Evolutionary conservation across 2,113 vertebrate genomes (phyloP).

Genomic region (Columba janthina): DNA sequence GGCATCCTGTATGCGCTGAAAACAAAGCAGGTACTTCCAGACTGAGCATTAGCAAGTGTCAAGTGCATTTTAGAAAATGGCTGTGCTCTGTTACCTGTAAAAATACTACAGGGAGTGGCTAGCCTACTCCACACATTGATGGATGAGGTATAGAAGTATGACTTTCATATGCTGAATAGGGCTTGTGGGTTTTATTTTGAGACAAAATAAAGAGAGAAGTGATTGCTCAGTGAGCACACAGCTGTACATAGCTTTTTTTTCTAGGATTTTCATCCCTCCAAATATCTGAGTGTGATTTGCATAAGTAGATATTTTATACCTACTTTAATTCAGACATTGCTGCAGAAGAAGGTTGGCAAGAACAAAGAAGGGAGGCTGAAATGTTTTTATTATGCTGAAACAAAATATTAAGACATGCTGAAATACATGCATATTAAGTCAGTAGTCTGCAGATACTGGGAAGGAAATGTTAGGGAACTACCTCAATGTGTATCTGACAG

Average conservation of each 20-base stretch:
- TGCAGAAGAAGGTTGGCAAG: background rate
- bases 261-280: background rate
- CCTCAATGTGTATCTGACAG: background rate
- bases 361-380: background rate
- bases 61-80: background rate
- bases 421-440: background rate
- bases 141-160: slow-evolving; percentile 28
- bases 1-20: background rate
- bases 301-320: slow-evolving; percentile 44
- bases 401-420: slow-evolving; percentile 33
- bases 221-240: background rate
- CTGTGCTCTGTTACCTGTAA: background rate
- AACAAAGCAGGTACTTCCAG: background rate
- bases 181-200: slow-evolving; percentile 40
- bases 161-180: slow-evolving; percentile 17
- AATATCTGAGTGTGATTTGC: slow-evolving; percentile 47
- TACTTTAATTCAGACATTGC: slow-evolving; percentile 33
- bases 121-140: background rate
- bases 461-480: slow-evolving; percentile 1
- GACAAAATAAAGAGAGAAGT: slow-evolving; percentile 1
- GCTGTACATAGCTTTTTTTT: background rate
- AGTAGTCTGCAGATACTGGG: background rate
- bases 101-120: background rate
- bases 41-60: background rate
- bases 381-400: background rate